Evolutionary conservation across 2,113 vertebrate species (phyloP), one percentile per base, ranked within the genome.

Genomic region (Psittacus erithacus): DNA sequence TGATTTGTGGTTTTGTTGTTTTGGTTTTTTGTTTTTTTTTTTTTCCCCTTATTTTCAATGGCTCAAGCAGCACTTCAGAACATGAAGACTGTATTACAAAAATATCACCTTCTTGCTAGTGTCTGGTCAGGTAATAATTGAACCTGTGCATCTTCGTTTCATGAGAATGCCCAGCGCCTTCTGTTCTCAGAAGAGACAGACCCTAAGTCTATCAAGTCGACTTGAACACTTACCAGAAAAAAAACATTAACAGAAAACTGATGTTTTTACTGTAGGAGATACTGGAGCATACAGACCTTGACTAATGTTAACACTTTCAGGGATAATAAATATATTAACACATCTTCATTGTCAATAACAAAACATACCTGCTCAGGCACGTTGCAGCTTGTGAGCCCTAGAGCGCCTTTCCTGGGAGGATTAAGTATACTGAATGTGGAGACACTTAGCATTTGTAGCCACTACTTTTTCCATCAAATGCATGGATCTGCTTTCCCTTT

Each of bases 281-380:
- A 65, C 29, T 50, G 53, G 35, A 73, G 16, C 23, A 25, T 73
- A 60, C 1, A 8, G 35, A 74, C 59, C 63, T 85, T 93, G 53
- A 92, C 46, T 86, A 65, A 47, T 90, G 67, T 77, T 76, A 52
- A 53, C 35, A 31, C n/a, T 90, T 93, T 46, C 27, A 70, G 53
- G 39, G 76, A 13, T 86, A 93, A 81, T 93, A 92, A 93, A 96
- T 96, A 60, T 11, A 59, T 92, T 93, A 90, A 77, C 94, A 83
- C 70, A 73, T 96, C 65, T 68, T 95, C 77, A 89, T 91, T 85
- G 52, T 41, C 17, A 5, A 44, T 85, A 49, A 79, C 52, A 85
- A 84, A 95, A 52, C 35, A 49, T 49, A 62, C 65, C 33, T 95
- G 83, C 65, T 92, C n/a, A 53, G 91, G 65, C 93, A 93, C 59